Evolutionary conservation across 1,140 invertebrate species (phyloP).

Genomic region (Aphelinus certus): DNA sequence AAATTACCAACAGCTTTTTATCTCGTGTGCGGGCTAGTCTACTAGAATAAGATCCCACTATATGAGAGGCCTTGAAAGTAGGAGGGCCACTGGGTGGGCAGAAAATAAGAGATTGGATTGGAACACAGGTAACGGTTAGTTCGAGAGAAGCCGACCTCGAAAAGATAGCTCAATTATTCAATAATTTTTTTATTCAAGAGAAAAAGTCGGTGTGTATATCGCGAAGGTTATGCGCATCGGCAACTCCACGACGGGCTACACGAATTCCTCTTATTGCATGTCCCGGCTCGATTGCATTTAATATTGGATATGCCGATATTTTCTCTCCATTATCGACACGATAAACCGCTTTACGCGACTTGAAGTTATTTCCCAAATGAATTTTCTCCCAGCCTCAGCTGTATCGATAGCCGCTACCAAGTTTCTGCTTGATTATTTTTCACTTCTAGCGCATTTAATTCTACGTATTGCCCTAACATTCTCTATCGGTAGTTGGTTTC

Average conservation of each 20-base stretch:
- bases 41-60: background rate
- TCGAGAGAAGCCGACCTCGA: too few species aligned
- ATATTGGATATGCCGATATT: conserved; percentile 9
- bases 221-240: background rate
- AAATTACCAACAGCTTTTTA: background rate
- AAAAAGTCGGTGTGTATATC: too few species aligned
- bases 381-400: too few species aligned
- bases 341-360: too few species aligned
- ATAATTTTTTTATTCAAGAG: background rate
- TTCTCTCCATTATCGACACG: background rate
- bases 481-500: too few species aligned
- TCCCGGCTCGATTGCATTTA: background rate
- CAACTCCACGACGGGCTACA: background rate
- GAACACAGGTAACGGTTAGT: too few species aligned
- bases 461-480: too few species aligned
- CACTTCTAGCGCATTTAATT: too few species aligned
- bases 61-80: background rate
- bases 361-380: too few species aligned
- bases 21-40: background rate
- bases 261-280: conserved; percentile 9
- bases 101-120: too few species aligned
- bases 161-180: conserved; percentile 15
- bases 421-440: too few species aligned
- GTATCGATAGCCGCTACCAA: too few species aligned
- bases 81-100: background rate